Evolutionary conservation across 2,888 invertebrate genomes (phyloP).

Genomic region (Iphiclides podalirius): DNA sequence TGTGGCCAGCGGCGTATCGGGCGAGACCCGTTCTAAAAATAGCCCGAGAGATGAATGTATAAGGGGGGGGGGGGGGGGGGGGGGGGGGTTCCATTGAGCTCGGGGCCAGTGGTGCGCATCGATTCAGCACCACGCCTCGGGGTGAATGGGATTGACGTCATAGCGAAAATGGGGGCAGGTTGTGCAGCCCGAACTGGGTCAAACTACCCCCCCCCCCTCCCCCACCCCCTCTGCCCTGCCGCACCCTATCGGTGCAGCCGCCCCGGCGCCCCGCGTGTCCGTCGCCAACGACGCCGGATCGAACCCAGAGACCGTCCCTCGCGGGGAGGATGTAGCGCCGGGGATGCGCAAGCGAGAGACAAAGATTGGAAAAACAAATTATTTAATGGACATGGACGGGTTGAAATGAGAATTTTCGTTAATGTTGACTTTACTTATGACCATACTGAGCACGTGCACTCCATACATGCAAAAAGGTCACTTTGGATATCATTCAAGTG

Average conservation of each 20-base stretch:
- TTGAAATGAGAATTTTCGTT: no score
- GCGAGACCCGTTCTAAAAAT: slow-evolving; percentile 51
- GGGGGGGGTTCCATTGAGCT: slow-evolving; percentile 70
- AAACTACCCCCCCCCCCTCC: slow-evolving; percentile 39
- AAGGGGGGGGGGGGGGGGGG: slow-evolving; percentile 54
- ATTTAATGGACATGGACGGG: no score
- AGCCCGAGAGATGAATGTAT: slow-evolving; percentile 55
- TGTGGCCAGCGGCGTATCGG: neutral
- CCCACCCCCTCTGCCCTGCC: slow-evolving; percentile 33
- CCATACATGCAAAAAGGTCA: no score
- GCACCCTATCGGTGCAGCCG: slow-evolving; percentile 23
- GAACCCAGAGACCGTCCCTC: slow-evolving; percentile 36
- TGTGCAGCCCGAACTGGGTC: slow-evolving; percentile 69
- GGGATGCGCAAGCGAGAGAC: slow-evolving; percentile 29
- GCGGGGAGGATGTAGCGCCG: slow-evolving; percentile 37
- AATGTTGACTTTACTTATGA: slow-evolving; percentile 21
- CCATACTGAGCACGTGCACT: no score
- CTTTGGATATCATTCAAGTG: no score
- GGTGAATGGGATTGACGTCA: slow-evolving; percentile 77
- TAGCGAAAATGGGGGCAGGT: slow-evolving; percentile 63
- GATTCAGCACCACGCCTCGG: slow-evolving; percentile 61
- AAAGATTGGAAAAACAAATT: no score
- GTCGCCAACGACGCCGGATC: slow-evolving; percentile 32
- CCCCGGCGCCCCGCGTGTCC: slow-evolving; percentile 31
- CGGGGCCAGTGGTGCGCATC: slow-evolving; percentile 67